Conservation (phyloP, 2,888 invertebrate species). For the Lypha dubia region DNA sequence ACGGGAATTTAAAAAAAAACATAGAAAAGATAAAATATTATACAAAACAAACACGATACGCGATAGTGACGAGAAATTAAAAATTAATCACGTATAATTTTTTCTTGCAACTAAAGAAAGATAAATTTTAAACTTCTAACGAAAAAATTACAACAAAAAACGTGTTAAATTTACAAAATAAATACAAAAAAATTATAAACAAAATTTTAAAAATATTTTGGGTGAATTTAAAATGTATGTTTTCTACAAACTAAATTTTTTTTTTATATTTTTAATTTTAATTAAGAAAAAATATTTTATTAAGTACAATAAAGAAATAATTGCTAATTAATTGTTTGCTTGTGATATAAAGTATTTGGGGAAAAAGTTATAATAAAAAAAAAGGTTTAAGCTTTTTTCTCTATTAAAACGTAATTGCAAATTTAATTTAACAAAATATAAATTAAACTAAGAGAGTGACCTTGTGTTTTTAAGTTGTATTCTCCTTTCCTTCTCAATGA, state of each 20-base stretch:
- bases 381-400: not conserved
- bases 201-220: not conserved
- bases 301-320: slow-evolving; percentile 50
- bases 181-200: not conserved
- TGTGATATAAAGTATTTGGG: not conserved
- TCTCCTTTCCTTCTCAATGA: slow-evolving; percentile 13
- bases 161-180: slow-evolving; percentile 33
- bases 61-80: slow-evolving; percentile 29
- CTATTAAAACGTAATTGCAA: slow-evolving; percentile 38
- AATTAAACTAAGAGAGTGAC: slow-evolving; percentile 63
- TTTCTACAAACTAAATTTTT: slow-evolving; percentile 16
- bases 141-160: slow-evolving; percentile 28
- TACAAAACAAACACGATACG: slow-evolving; percentile 49
- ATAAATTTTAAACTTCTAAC: slow-evolving; percentile 12
- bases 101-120: slow-evolving; percentile 32
- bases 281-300: slow-evolving; percentile 45
- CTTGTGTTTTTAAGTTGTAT: slow-evolving; percentile 64
- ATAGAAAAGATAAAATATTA: slow-evolving; percentile 29
- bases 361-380: slow-evolving; percentile 10
- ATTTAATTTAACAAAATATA: slow-evolving; percentile 16
- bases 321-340: slow-evolving; percentile 48
- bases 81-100: slow-evolving; percentile 32
- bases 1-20: slow-evolving; percentile 30
- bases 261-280: slow-evolving; percentile 2
- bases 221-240: slow-evolving; percentile 54